Conservation (phyloP, 2,888 invertebrate genomes). For the Pristionchus arcanus region DNA sequence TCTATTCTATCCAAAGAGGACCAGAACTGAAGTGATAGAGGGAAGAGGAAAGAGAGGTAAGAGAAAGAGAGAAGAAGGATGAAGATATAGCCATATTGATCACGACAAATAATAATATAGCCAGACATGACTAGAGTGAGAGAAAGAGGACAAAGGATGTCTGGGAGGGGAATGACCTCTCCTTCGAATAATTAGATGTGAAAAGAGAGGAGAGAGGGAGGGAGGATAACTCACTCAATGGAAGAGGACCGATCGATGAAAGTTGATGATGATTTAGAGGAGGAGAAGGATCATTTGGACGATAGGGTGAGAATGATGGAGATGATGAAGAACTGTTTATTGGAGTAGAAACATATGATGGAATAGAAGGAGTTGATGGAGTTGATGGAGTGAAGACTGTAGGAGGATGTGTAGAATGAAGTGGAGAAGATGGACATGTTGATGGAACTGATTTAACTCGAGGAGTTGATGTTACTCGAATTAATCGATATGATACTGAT, state of each 20-base stretch:
- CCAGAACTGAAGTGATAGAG: conserved; percentile 16
- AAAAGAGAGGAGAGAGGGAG: not conserved
- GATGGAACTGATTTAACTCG: not conserved
- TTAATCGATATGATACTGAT: not conserved
- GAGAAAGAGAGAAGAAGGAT: conserved; percentile 22
- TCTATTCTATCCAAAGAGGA: not conserved
- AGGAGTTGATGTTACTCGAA: not conserved
- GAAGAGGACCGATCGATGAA: conserved; percentile 23
- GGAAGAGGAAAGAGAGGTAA: not conserved
- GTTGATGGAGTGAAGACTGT: not conserved
- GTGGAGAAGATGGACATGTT: not conserved
- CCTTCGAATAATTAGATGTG: conserved; percentile 21
- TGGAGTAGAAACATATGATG: not conserved
- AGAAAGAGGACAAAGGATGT: not conserved
- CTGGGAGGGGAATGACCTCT: conserved; percentile 20
- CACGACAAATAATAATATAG: conserved; percentile 15
- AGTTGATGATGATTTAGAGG: not conserved
- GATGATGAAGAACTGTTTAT: not conserved
- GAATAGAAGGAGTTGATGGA: not conserved
- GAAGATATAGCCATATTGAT: conserved; percentile 1
- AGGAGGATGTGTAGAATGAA: too few relatives aligned
- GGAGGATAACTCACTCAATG: not conserved
- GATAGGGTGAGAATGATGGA: conserved; percentile 13
- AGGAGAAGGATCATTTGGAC: not conserved
- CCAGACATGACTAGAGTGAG: not conserved